phyloP scores from a whole-genome alignment of 1,140 invertebrate genomes.

The Drosophila murphyi region DNA sequence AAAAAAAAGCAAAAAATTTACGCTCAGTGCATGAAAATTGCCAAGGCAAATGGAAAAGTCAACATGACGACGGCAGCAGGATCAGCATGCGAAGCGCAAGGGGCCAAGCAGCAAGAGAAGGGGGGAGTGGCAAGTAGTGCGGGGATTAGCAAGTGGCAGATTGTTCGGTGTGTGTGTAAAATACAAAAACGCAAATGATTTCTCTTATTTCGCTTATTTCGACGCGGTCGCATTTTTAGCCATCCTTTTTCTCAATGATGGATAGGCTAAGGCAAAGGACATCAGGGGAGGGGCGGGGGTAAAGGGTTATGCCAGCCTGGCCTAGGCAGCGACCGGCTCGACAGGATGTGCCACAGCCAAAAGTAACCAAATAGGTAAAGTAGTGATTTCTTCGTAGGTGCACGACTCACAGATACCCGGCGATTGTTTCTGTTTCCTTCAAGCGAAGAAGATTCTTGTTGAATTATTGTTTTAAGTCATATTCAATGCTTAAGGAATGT shows the following conservation, averaged over 20 bases:
- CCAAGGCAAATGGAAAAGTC: conserved; percentile 79
- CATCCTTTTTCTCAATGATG: conserved; percentile 21
- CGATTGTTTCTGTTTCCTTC: too few species aligned
- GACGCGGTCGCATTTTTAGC: conserved; percentile 41
- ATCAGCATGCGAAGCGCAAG: conserved; percentile 47
- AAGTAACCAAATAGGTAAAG: background rate
- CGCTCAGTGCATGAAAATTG: conserved; percentile 66
- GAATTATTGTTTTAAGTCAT: too few species aligned
- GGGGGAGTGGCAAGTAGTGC: background rate
- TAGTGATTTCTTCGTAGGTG: background rate
- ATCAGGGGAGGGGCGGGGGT: background rate
- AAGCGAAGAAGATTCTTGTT: too few species aligned
- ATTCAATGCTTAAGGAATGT: too few species aligned
- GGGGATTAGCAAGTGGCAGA: conserved; percentile 56
- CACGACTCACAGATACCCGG: too few species aligned
- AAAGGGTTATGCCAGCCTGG: too few species aligned
- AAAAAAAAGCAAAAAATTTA: background rate
- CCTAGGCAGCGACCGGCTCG: too few species aligned
- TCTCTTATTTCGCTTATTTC: conserved; percentile 77
- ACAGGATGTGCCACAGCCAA: background rate
- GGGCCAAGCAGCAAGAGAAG: conserved; percentile 12
- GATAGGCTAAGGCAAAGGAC: conserved; percentile 8
- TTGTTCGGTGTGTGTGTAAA: conserved; percentile 30
- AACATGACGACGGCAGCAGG: conserved; percentile 55
- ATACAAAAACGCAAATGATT: conserved; percentile 77